Evolutionary conservation across 2,113 vertebrate species (phyloP).

Genomic region (Cisticola juncidis): DNA sequence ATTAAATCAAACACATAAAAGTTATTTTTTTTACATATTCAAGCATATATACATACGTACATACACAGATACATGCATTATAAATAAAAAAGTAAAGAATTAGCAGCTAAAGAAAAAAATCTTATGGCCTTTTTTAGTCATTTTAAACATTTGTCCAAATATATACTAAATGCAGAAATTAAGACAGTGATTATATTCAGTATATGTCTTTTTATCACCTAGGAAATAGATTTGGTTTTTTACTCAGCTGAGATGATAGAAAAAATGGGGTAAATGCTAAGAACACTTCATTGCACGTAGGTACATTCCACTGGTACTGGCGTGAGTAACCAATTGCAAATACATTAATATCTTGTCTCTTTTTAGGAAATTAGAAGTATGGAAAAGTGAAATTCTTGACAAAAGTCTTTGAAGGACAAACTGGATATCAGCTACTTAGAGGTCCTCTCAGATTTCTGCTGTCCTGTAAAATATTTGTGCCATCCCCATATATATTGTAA

Average conservation of each 20-base stretch:
- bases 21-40: not conserved
- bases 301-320: not conserved
- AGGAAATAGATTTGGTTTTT: not conserved
- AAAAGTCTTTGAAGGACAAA: not conserved
- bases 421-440: not conserved
- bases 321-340: not conserved
- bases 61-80: not conserved
- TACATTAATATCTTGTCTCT: not conserved
- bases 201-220: not conserved
- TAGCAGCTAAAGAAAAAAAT: not conserved
- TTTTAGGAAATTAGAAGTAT: not conserved
- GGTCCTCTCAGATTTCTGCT: not conserved
- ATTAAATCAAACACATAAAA: not conserved
- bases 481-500: not conserved
- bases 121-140: accelerated
- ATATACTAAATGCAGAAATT: not conserved
- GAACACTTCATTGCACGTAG: not conserved
- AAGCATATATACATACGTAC: not conserved
- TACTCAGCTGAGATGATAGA: not conserved
- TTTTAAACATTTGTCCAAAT: not conserved
- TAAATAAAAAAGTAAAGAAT: not conserved
- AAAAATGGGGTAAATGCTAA: not conserved
- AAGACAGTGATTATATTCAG: not conserved
- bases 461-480: not conserved
- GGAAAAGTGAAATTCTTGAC: not conserved